phyloP scores from a whole-genome alignment of 2,797 vertebrate species.

The Perodicticus potto region DNA sequence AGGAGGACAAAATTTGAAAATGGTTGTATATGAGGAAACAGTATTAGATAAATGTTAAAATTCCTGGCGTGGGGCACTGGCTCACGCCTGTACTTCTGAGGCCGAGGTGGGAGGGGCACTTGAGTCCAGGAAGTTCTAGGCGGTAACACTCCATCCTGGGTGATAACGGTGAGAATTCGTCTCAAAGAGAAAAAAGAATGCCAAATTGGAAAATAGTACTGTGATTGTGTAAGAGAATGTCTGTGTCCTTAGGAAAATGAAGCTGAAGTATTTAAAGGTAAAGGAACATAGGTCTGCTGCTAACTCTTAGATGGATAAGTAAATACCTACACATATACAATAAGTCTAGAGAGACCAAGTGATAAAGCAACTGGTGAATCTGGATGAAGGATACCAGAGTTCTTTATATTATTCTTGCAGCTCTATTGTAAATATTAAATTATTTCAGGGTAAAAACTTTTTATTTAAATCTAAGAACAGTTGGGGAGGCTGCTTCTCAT shows the following conservation, averaged over 20 bases:
- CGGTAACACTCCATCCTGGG: too few species aligned
- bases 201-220: background rate
- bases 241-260: background rate
- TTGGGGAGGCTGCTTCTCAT: background rate
- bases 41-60: background rate
- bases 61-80: too few species aligned
- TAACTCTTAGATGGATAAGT: background rate
- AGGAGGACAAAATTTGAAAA: background rate
- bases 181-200: background rate
- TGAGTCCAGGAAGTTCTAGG: too few species aligned
- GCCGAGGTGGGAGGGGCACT: too few species aligned
- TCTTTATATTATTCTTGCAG: background rate
- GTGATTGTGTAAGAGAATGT: background rate
- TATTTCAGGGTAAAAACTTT: background rate
- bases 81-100: too few species aligned
- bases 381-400: background rate
- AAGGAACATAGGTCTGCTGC: background rate
- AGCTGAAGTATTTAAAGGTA: background rate
- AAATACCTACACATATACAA: background rate
- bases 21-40: background rate
- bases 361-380: background rate
- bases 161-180: too few species aligned
- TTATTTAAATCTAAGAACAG: background rate
- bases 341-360: background rate
- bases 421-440: background rate